These are phyloP conservation scores for Scaptomyza caliginosa DNA, from an alignment of 2,888 invertebrate genomes.

Conservation along the genomic window DNA sequence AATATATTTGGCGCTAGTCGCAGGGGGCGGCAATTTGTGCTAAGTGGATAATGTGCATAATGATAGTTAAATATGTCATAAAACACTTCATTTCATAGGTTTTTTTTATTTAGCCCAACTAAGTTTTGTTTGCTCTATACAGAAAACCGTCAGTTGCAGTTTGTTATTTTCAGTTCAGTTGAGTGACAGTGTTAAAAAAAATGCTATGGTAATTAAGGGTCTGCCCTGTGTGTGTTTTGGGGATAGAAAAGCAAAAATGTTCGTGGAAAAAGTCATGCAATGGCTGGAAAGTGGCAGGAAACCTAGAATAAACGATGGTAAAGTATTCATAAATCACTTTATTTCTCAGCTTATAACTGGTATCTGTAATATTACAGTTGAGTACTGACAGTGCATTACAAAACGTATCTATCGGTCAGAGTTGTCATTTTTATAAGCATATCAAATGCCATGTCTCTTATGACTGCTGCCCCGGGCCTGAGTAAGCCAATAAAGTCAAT, in stretches of 20 bases:
- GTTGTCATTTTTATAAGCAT: constrained; percentile 49
- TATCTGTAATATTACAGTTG: constrained; percentile 4
- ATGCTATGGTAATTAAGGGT: constrained; percentile 55
- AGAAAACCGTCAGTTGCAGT: constrained; percentile 61
- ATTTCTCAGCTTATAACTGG: constrained; percentile 1
- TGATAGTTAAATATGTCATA: constrained; percentile 79
- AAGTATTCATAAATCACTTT: neutral
- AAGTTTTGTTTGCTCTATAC: constrained; percentile 40
- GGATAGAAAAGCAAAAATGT: constrained; percentile 30
- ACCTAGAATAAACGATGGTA: neutral
- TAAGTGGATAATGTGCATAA: constrained; percentile 79
- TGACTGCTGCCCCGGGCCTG: constrained; percentile 44
- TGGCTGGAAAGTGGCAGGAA: neutral
- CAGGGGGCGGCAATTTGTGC: constrained; percentile 77
- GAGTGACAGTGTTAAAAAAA: constrained; percentile 62
- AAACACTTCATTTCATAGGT: constrained; percentile 71
- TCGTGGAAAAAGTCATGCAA: constrained; percentile 41
- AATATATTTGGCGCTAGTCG: constrained; percentile 65
- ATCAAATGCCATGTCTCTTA: constrained; percentile 31
- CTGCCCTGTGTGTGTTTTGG: neutral
- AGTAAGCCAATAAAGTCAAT: constrained; percentile 61
- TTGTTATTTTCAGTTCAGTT: constrained; percentile 48
- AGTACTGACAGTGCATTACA: constrained; percentile 7
- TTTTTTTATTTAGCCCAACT: constrained; percentile 18
- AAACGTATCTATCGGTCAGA: constrained; percentile 49